Percentiles rank a stretch among this genome's conserved stretches.
Conservation (phyloP, 2,797 vertebrate species). For the Vultur gryphus region DNA sequence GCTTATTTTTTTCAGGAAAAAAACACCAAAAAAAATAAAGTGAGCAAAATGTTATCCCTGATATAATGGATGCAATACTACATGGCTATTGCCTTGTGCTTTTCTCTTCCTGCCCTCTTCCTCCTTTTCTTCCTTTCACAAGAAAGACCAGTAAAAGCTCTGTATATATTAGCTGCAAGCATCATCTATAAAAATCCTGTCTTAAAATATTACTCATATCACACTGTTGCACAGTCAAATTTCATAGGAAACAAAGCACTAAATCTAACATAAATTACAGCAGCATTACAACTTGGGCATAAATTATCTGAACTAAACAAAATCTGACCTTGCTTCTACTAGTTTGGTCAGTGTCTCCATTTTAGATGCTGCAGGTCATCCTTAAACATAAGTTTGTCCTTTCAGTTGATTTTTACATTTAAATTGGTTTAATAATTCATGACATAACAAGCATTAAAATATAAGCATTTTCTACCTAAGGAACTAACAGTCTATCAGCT, state of each 20-base stretch:
- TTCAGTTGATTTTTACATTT: slow-evolving; percentile 67
- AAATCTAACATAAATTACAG: slow-evolving; percentile 59
- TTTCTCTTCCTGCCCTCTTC: not conserved
- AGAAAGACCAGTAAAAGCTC: not conserved
- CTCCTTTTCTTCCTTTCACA: not conserved
- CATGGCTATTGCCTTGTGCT: not conserved
- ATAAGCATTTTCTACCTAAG: slow-evolving; percentile 73
- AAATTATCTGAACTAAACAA: slow-evolving; percentile 74
- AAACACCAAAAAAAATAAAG: not conserved
- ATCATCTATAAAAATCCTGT: slow-evolving; percentile 1
- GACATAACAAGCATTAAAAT: slow-evolving; percentile 73
- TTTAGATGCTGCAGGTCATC: slow-evolving; percentile 73
- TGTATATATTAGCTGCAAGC: not conserved
- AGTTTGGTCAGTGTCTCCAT: slow-evolving; percentile 59
- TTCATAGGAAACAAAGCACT: slow-evolving; percentile 64
- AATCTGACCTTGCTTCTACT: slow-evolving; percentile 67
- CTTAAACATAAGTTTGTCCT: slow-evolving; percentile 63
- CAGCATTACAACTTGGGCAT: slow-evolving; percentile 41
- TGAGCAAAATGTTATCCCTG: not conserved
- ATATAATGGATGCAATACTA: not conserved
- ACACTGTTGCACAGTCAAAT: slow-evolving; percentile 63
- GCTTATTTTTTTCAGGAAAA: not conserved
- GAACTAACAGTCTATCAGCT: slow-evolving; percentile 52
- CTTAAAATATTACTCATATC: slow-evolving; percentile 65
- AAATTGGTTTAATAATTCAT: slow-evolving; percentile 71